Evolutionary conservation across 2,113 vertebrate genomes (phyloP).

Genomic region (Atlantisia rogersi): DNA sequence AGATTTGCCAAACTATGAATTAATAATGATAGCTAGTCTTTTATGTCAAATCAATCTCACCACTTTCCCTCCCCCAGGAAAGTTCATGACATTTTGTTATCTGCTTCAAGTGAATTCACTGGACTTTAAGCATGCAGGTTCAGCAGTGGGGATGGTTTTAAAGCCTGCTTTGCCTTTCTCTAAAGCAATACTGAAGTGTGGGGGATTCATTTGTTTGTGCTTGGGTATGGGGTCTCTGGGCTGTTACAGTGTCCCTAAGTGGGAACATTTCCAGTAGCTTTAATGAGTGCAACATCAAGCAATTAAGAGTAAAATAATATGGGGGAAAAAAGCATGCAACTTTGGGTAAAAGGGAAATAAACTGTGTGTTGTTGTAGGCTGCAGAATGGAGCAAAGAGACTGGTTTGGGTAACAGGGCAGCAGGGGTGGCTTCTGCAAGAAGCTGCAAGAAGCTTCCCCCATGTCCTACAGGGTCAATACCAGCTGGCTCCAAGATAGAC

Average conservation of each 20-base stretch:
- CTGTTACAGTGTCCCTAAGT: background rate
- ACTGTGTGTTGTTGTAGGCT: background rate
- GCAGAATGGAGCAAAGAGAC: background rate
- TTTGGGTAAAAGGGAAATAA: background rate
- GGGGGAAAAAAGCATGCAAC: fast-evolving
- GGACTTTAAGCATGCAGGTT: background rate
- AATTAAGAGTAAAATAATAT: background rate
- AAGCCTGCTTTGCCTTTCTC: background rate
- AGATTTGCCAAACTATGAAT: slow-evolving; percentile 29
- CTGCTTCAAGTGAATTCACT: background rate
- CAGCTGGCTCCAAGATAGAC: too few relatives aligned
- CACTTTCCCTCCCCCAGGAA: background rate
- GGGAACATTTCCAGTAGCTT: background rate
- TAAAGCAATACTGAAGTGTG: background rate
- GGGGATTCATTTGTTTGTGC: background rate
- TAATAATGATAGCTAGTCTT: slow-evolving; percentile 35
- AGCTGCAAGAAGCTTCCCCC: too few relatives aligned
- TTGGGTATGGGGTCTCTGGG: background rate
- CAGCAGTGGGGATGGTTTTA: background rate
- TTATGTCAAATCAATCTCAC: slow-evolving; percentile 18
- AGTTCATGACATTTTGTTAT: background rate
- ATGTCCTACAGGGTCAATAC: too few relatives aligned
- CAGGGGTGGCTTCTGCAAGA: too few relatives aligned
- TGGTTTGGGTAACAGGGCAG: too few relatives aligned
- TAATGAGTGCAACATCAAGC: background rate